phyloP scores from a whole-genome alignment of 2,797 vertebrate genomes.

The Crypturellus tataupa region DNA sequence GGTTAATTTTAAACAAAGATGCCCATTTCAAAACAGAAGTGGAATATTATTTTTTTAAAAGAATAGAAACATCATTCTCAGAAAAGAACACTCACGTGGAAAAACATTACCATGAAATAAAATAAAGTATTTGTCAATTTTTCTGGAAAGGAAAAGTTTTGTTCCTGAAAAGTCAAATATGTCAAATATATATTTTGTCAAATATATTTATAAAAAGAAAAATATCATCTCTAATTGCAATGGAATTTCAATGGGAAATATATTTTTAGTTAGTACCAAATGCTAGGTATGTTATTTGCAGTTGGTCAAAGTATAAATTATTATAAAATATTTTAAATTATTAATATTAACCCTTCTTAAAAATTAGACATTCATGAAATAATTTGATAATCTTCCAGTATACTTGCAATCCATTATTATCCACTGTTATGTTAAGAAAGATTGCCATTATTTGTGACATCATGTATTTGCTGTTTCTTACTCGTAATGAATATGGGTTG shows the following conservation, averaged over 20 bases:
- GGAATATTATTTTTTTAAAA: background rate
- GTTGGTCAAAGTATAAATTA: background rate
- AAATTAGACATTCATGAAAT: background rate
- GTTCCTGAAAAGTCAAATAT: background rate
- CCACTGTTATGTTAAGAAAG: background rate
- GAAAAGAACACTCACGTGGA: rapidly evolving
- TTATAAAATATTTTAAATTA: background rate
- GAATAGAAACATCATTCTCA: background rate
- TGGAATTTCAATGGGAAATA: background rate
- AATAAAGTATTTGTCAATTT: background rate
- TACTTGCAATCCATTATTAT: background rate
- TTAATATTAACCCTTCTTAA: background rate
- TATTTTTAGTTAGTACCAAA: background rate
- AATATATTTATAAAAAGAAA: background rate
- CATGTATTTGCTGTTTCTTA: background rate
- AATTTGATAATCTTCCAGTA: background rate
- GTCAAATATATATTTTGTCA: too few species aligned
- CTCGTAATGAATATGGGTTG: background rate
- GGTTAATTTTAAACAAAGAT: background rate
- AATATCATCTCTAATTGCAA: background rate
- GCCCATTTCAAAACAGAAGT: background rate
- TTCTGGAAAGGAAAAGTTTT: background rate
- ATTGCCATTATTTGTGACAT: background rate
- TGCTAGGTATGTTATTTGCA: background rate
- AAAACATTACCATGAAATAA: background rate